Percentiles rank a stretch among this genome's conserved stretches.
phyloP scores from a whole-genome alignment of 2,888 invertebrate species.

The Zygaena filipendulae region DNA sequence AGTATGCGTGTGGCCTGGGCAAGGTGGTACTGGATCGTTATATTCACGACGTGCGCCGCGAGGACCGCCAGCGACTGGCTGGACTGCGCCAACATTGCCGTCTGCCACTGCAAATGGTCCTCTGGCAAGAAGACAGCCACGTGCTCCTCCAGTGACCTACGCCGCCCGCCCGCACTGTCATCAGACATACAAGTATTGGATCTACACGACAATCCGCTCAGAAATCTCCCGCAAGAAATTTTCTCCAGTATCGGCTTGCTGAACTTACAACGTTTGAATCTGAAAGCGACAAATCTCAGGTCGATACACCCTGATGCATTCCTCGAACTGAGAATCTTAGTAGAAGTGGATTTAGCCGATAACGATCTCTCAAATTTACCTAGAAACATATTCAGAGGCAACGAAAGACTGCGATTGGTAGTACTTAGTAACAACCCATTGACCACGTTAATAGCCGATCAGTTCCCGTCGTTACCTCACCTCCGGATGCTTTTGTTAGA shows the following conservation, averaged over 20 bases:
- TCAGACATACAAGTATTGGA: constrained; percentile 77
- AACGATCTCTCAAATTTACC: constrained; percentile 81
- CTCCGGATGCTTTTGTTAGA: constrained; percentile 83
- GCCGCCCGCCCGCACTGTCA: constrained; percentile 75
- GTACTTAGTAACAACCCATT: constrained; percentile 87
- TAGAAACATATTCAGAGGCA: constrained; percentile 84
- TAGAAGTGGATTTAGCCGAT: constrained; percentile 88
- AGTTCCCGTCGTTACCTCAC: constrained; percentile 86
- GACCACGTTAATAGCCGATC: constrained; percentile 75
- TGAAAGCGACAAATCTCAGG: constrained; percentile 79
- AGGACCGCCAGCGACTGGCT: constrained; percentile 80
- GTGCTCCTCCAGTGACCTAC: constrained; percentile 84
- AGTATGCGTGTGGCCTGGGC: constrained; percentile 67
- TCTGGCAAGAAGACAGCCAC: constrained; percentile 91
- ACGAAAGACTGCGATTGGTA: constrained; percentile 82
- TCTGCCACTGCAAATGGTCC: constrained; percentile 93
- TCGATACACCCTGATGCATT: constrained; percentile 88
- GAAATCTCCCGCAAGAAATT: constrained; percentile 79
- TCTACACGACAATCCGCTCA: constrained; percentile 82
- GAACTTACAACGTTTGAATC: constrained; percentile 85
- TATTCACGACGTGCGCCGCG: constrained; percentile 60
- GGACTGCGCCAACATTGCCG: constrained; percentile 84
- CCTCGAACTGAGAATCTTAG: constrained; percentile 83
- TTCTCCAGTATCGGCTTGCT: constrained; percentile 83
- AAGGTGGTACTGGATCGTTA: constrained; percentile 64